Conservation (phyloP, 2,113 vertebrate genomes). For the Corythoichthys haematopterus region DNA sequence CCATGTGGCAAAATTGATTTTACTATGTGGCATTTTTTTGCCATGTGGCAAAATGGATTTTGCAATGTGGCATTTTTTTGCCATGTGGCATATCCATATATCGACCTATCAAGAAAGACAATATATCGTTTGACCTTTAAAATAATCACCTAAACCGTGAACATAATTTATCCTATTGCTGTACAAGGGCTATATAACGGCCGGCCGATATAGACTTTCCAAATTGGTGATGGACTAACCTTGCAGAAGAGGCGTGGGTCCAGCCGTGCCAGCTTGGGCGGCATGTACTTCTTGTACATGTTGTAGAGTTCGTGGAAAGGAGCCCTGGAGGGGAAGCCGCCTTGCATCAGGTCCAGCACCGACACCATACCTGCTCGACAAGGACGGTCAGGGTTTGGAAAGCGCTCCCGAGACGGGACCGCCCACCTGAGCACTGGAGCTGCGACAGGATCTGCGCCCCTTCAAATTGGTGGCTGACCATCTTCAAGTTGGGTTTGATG, state of each 20-base stretch:
- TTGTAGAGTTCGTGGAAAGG: constrained; percentile 99
- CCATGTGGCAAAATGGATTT: no score
- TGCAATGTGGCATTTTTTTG: no score
- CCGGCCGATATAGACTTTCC: no score
- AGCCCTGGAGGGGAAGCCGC: constrained; percentile 93
- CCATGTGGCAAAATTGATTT: no score
- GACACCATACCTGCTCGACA: constrained; percentile 88
- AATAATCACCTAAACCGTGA: no score
- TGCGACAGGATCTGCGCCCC: constrained; percentile 96
- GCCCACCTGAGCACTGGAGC: constrained; percentile 88
- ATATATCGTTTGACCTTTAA: no score
- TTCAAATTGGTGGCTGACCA: constrained; percentile 94
- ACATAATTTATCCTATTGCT: no score
- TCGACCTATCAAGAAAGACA: no score
- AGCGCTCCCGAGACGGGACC: no score
- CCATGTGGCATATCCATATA: no score
- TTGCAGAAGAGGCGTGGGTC: constrained; percentile 98
- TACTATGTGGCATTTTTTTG: no score
- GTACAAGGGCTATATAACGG: no score
- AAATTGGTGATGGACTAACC: constrained; percentile 54
- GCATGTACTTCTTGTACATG: constrained; percentile 98
- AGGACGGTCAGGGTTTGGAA: background rate
- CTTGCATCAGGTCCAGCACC: constrained; percentile 97
- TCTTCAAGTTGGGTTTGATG: constrained; percentile 97
- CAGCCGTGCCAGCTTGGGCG: constrained; percentile 85